Evolutionary conservation across 2,113 vertebrate species (phyloP).

Genomic region (Lophura nycthemera): DNA sequence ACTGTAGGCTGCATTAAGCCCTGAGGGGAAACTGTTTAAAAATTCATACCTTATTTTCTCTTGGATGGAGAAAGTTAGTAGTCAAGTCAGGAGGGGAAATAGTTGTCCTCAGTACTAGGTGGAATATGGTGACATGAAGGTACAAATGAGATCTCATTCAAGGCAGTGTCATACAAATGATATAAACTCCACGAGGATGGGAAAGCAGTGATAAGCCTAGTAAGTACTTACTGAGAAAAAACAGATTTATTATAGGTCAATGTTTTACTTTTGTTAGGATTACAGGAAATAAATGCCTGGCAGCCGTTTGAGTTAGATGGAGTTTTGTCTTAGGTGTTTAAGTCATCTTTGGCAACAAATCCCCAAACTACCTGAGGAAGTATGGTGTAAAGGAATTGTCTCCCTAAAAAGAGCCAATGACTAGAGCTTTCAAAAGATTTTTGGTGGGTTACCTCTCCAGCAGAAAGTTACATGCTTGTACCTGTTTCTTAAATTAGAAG

Average conservation of each 20-base stretch:
- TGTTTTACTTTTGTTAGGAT: background rate
- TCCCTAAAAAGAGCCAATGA: background rate
- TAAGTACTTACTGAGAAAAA: background rate
- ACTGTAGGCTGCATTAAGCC: background rate
- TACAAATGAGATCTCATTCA: background rate
- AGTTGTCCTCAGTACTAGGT: background rate
- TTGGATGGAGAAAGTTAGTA: background rate
- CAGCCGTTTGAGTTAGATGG: background rate
- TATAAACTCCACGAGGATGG: background rate
- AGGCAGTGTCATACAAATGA: background rate
- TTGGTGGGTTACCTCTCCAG: background rate
- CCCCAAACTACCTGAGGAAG: background rate
- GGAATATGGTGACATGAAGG: background rate
- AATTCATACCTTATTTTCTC: background rate
- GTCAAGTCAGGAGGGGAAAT: background rate
- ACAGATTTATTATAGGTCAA: background rate
- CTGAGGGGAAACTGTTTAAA: background rate
- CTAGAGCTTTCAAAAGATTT: background rate
- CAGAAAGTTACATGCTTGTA: background rate
- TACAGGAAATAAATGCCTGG: background rate
- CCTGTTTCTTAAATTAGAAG: background rate
- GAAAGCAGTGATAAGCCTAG: background rate
- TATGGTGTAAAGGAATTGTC: background rate
- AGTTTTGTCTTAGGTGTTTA: background rate
- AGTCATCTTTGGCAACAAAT: background rate